Base-by-base conservation (phyloP, 2,888 invertebrate genomes). In the Rotaria sp. region DNA sequence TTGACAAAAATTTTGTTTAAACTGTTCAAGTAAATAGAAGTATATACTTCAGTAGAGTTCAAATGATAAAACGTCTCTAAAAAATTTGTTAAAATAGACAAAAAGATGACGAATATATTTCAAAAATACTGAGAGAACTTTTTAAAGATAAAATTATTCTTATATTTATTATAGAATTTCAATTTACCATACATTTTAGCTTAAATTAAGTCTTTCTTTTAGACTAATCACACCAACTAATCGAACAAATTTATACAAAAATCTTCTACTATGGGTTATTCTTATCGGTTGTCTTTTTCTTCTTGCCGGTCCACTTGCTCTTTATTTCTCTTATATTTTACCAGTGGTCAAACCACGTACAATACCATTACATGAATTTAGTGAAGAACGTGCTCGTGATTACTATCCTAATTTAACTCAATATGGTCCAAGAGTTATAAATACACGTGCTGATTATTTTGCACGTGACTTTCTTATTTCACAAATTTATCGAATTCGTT, bases 371-470 rank as follows among this genome's bases (percentile, higher is more conserved):
- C 0, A 45, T 80, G 80, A 80, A 45, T 80, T 80, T 80, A 80
- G 80, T 80, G 80, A 80, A 80, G 80, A 80, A 80, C 80, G 80
- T 80, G 80, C 80, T n/a, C 80, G 80, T n/a, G 41, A 45, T 45
- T n/a, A 38, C n/a, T 80, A 45, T n/a, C 45, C 26, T 38, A 80
- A 80, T 80, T 45, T 80, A 45, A 80, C 80, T 45, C 26, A 41
- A 15, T 13, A 80, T 45, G 80, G 80, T n/a, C 80, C 80, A 2
- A 8, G 80, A n/a, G 80, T 80, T 45, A n/a, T 26, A 15, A n/a
- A 80, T 45, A 80, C 80, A 45, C 7, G 26, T 21, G 45, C 45
- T 26, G 80, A 80, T 80, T 80, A 80, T 80, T n/a, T 21, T 26
- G 13, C 80, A 80, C 80, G 80, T n/a, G 80, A 15, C n/a, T 80